Conservation (phyloP, 2,113 vertebrate genomes). For the Cichladusa arquata region DNA sequence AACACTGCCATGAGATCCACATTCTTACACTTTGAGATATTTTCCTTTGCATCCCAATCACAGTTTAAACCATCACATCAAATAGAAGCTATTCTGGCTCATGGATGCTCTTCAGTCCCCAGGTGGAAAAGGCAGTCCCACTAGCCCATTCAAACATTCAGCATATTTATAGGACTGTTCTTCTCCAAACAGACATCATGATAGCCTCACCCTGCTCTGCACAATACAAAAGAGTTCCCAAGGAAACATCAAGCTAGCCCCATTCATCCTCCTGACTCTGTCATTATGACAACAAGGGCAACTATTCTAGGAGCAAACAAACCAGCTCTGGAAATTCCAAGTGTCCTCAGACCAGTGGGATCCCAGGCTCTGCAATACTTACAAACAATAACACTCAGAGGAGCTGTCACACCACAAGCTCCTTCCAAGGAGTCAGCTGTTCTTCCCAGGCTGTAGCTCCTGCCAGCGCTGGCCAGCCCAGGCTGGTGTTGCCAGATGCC, state of each 20-base stretch:
- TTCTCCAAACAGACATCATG: not conserved
- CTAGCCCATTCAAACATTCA: not conserved
- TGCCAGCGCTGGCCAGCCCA: not conserved
- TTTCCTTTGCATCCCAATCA: not conserved
- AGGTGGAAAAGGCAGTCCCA: not conserved
- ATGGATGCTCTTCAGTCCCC: not conserved
- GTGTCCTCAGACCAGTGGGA: not conserved
- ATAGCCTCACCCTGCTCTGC: not conserved
- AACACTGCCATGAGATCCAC: not conserved
- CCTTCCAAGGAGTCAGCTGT: not conserved
- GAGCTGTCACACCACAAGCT: not conserved
- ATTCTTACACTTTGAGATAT: not conserved
- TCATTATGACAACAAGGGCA: rapidly evolving
- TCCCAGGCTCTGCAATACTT: not conserved
- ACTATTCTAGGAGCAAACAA: not conserved
- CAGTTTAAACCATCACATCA: not conserved
- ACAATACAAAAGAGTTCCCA: not conserved
- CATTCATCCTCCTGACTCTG: not conserved
- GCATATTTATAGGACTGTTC: not conserved
- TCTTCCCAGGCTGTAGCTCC: not conserved
- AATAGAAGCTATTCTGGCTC: not conserved
- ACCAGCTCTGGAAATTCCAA: not conserved
- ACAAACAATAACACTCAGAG: not conserved
- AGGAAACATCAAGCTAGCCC: not conserved
- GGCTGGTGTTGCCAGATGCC: not conserved